Evolutionary conservation across 2,888 invertebrate species (phyloP).

Genomic region (Digitonthophagus gazella): DNA sequence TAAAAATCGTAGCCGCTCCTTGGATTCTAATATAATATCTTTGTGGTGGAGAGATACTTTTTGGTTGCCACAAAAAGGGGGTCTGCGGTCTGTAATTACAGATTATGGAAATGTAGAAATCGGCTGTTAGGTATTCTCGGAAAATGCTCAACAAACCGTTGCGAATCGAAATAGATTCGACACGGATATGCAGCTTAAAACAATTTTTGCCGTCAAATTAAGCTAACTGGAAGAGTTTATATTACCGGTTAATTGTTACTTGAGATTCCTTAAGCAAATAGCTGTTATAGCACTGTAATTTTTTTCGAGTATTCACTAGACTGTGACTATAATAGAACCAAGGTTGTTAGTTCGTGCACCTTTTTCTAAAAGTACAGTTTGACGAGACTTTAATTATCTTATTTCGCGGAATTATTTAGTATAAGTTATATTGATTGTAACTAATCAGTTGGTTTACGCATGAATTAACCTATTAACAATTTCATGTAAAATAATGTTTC

Average conservation of each 20-base stretch:
- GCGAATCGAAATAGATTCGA: constrained; percentile 15
- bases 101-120: not conserved
- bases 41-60: not conserved
- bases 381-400: not conserved
- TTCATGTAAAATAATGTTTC: too few relatives aligned
- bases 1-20: too few relatives aligned
- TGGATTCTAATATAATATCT: too few relatives aligned
- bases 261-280: not conserved
- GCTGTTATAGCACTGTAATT: not conserved
- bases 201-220: constrained; percentile 1
- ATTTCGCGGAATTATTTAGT: not conserved
- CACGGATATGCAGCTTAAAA: constrained; percentile 12
- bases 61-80: not conserved
- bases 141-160: constrained; percentile 12
- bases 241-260: not conserved
- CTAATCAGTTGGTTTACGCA: not conserved
- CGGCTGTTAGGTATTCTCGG: not conserved
- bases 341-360: not conserved
- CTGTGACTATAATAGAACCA: not conserved
- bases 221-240: not conserved
- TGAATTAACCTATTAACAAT: not conserved
- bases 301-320: not conserved
- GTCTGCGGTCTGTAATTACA: not conserved
- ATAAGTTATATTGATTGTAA: not conserved
- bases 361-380: not conserved